Conservation (phyloP, 2,797 vertebrate genomes). For the Loriculus beryllinus region DNA sequence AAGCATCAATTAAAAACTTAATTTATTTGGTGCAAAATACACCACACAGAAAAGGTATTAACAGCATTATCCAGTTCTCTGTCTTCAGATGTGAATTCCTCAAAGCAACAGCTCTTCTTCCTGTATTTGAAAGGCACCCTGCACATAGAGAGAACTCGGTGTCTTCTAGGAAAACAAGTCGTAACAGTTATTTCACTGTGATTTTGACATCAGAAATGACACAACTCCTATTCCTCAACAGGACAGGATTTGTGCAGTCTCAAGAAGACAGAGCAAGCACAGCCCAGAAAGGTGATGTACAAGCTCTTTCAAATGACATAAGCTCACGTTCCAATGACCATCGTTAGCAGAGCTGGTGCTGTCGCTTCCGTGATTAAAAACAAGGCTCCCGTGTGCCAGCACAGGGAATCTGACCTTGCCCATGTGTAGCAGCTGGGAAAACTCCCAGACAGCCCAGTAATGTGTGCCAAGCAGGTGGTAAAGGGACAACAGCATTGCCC, state of each 20-base stretch:
- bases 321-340: neutral
- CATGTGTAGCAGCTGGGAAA: slow-evolving; percentile 26
- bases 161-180: neutral
- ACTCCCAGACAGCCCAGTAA: neutral
- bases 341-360: neutral
- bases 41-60: neutral
- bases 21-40: neutral
- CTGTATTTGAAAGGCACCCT: neutral
- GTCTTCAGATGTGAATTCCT: neutral
- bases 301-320: neutral
- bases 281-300: neutral
- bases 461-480: neutral
- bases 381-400: neutral
- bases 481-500: neutral
- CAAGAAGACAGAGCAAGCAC: neutral
- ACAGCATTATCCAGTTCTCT: neutral
- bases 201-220: neutral
- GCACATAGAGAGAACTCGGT: neutral
- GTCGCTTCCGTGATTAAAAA: neutral
- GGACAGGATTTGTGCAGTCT: neutral
- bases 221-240: neutral
- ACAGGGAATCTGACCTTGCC: neutral
- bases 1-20: neutral
- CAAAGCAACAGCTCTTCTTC: neutral
- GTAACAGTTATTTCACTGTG: neutral